These are phyloP conservation scores for Orius insidiosus DNA, from an alignment of 1,140 invertebrate genomes.

Conservation along the genomic window DNA sequence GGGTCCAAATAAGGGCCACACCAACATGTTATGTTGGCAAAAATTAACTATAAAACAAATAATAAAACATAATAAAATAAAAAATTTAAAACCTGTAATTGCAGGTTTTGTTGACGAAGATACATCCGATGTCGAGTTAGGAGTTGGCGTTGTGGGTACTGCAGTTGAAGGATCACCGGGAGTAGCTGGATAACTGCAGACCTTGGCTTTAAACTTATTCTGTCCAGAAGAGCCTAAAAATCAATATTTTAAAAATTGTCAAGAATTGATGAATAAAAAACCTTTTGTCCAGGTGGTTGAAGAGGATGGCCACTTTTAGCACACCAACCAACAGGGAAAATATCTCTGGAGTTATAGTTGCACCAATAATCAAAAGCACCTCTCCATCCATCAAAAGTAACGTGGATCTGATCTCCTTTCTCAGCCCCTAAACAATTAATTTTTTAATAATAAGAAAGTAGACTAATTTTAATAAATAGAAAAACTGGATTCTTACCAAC, in stretches of 20 bases:
- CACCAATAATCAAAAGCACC: conserved; percentile 98
- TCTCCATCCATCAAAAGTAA: conserved; percentile 94
- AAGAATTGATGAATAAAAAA: conserved; percentile 25
- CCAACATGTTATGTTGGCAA: conserved; percentile 40
- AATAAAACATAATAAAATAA: not conserved
- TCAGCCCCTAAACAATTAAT: conserved; percentile 44
- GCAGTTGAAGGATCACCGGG: conserved; percentile 27
- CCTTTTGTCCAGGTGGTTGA: conserved; percentile 90
- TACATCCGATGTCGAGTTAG: conserved; percentile 19
- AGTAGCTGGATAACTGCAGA: conserved; percentile 31
- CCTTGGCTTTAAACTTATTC: conserved; percentile 33
- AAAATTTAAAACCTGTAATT: not conserved
- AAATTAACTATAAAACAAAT: conserved; percentile 23
- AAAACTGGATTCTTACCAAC: conserved; percentile 39
- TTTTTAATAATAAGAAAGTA: no score
- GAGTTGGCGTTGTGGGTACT: conserved; percentile 28
- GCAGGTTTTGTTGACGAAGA: not conserved
- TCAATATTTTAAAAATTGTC: no score
- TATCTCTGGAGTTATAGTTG: conserved; percentile 79
- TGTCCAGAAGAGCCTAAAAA: conserved; percentile 27
- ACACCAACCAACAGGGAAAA: conserved; percentile 97
- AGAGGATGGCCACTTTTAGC: conserved; percentile 78
- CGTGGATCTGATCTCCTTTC: conserved; percentile 83
- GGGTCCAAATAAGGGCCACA: conserved; percentile 42
- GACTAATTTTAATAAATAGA: no score